A percentile compares a stretch with the other conserved stretches of the same genome.
Evolutionary conservation across 2,888 invertebrate species (phyloP).

Genomic region (Pogonocherus hispidulus): DNA sequence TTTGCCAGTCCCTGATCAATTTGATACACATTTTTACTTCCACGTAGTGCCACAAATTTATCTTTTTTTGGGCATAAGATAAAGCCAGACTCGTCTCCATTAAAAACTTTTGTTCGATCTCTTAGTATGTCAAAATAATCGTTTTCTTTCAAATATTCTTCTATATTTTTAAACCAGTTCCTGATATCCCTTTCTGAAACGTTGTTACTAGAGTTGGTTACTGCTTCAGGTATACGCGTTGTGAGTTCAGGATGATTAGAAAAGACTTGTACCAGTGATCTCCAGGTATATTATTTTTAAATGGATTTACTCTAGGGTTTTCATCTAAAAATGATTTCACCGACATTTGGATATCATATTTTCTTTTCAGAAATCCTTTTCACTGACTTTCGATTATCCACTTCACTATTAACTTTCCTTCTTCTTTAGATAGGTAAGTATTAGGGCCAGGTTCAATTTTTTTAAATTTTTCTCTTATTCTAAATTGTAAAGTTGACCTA

Average conservation of each 20-base stretch:
- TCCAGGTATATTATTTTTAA: too few relatives aligned
- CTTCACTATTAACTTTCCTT: constrained; percentile 4
- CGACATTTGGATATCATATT: constrained; percentile 13
- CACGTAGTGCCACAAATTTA: not conserved
- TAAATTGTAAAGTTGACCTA: constrained; percentile 11
- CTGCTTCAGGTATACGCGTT: too few relatives aligned
- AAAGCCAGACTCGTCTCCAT: not conserved
- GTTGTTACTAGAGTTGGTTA: too few relatives aligned
- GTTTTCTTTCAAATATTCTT: not conserved
- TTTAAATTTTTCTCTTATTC: constrained; percentile 28
- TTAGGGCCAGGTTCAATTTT: constrained; percentile 18
- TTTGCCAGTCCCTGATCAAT: not conserved
- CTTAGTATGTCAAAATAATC: not conserved
- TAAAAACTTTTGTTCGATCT: not conserved
- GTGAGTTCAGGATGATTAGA: constrained; percentile 24
- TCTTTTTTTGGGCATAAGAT: constrained; percentile 4
- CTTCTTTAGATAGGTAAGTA: constrained; percentile 11
- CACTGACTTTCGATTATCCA: constrained; percentile 15
- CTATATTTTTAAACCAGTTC: not conserved
- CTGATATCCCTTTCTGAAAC: too few relatives aligned
- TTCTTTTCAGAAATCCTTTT: constrained; percentile 23
- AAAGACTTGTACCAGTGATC: constrained; percentile 38
- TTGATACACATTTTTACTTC: not conserved
- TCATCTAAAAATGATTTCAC: constrained; percentile 21
- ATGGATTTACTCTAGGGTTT: constrained; percentile 27